A percentile compares a stretch with the other conserved stretches of the same genome.
phyloP scores from a whole-genome alignment of 2,797 vertebrate genomes.

The Netta rufina region DNA sequence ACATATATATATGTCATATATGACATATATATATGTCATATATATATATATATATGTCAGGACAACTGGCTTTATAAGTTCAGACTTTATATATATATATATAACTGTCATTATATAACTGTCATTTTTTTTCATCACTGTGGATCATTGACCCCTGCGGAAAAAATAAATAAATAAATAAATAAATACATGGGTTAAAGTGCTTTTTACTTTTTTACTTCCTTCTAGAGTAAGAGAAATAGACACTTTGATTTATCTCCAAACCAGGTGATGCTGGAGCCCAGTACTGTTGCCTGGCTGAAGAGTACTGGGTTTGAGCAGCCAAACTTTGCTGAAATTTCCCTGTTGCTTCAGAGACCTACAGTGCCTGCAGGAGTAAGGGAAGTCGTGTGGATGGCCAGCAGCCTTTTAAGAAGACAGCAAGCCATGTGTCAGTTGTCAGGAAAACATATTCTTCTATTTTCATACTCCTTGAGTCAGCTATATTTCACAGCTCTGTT shows the following conservation, averaged over 20 bases:
- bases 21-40: background rate
- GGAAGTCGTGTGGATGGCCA: constrained; percentile 13
- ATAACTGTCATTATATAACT: background rate
- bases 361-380: background rate
- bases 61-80: no score
- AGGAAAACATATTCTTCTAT: constrained; percentile 59
- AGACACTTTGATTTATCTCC: background rate
- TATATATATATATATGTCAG: no score
- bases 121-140: background rate
- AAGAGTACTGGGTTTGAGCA: background rate
- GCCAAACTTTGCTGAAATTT: constrained; percentile 22
- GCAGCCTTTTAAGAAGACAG: constrained; percentile 50
- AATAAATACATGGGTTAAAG: background rate
- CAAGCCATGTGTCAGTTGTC: constrained; percentile 59
- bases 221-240: background rate
- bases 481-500: constrained; percentile 55
- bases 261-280: background rate
- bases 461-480: constrained; percentile 58
- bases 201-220: background rate
- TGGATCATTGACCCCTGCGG: background rate
- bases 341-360: background rate
- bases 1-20: no score
- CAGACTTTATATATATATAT: background rate
- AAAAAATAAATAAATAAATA: no score
- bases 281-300: background rate